Conservation (phyloP, 2,888 invertebrate genomes). For the Drosophila nr. perissopoda region DNA sequence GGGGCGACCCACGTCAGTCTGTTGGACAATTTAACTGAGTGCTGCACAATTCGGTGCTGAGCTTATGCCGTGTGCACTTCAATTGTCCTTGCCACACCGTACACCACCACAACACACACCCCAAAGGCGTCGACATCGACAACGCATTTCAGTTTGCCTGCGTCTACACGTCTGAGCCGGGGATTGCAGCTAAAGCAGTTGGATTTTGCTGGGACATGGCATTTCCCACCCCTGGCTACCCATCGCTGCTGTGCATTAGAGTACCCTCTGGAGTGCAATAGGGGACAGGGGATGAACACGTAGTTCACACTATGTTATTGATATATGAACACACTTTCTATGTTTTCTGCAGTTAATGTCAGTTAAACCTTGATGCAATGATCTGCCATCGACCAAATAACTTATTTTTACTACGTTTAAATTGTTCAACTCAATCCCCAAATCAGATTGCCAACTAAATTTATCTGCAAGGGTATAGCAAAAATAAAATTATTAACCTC, state of each 20-base stretch:
- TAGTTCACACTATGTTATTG: slow-evolving; percentile 28
- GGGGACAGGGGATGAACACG: slow-evolving; percentile 28
- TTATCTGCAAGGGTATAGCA: not conserved
- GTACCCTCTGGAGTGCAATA: slow-evolving; percentile 12
- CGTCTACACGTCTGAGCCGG: slow-evolving; percentile 3
- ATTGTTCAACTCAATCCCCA: not conserved
- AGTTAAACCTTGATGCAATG: slow-evolving; percentile 2
- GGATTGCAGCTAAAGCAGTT: slow-evolving; percentile 18
- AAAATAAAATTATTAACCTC: not conserved
- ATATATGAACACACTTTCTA: slow-evolving; percentile 39
- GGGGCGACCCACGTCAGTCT: slow-evolving; percentile 43
- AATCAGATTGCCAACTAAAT: not conserved
- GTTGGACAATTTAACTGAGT: slow-evolving; percentile 75
- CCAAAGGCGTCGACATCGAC: slow-evolving; percentile 40
- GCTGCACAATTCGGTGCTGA: slow-evolving; percentile 48
- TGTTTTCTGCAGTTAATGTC: not conserved
- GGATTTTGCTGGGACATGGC: slow-evolving; percentile 29
- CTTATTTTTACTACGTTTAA: not conserved
- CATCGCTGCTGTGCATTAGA: slow-evolving; percentile 17
- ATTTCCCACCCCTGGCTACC: slow-evolving; percentile 3
- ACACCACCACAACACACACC: not conserved
- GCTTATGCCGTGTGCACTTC: slow-evolving; percentile 41
- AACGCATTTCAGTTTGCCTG: slow-evolving; percentile 48
- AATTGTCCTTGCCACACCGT: slow-evolving; percentile 68
- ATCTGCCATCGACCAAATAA: not conserved